phyloP scores from a whole-genome alignment of 2,113 vertebrate species.

The Crotalus helleri region DNA sequence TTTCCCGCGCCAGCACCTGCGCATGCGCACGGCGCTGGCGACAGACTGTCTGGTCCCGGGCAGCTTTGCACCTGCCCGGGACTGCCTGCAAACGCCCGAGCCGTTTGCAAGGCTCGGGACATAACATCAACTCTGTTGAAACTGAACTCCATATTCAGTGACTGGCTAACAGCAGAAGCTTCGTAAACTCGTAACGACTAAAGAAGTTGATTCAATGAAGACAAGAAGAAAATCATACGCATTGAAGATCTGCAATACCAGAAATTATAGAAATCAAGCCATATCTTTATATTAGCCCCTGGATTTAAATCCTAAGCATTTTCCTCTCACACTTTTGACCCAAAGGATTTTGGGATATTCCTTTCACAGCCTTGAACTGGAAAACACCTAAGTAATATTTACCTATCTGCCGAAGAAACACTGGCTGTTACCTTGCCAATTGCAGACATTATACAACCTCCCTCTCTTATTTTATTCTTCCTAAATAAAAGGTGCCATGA shows the following conservation, averaged over 20 bases:
- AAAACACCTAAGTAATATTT: background rate
- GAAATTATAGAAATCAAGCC: background rate
- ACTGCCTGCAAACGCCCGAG: no score
- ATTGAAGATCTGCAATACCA: background rate
- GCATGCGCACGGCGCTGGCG: no score
- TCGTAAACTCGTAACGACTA: background rate
- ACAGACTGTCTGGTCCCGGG: no score
- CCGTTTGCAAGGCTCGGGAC: no score
- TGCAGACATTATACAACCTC: background rate
- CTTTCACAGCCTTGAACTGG: background rate
- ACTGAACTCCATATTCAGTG: background rate
- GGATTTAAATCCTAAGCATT: background rate
- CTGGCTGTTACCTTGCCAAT: background rate
- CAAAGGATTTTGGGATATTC: background rate
- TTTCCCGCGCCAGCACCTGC: no score
- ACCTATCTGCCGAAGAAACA: background rate
- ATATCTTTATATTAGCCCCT: background rate
- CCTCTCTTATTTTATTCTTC: background rate
- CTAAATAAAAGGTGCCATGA: background rate
- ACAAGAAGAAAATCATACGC: no score
- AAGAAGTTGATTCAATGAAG: background rate
- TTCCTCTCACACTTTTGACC: background rate
- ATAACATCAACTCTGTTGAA: background rate
- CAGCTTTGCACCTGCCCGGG: no score
- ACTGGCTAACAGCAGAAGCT: background rate